Conservation (phyloP, 2,113 vertebrate species). For the Ptychochromis oligacanthus region DNA sequence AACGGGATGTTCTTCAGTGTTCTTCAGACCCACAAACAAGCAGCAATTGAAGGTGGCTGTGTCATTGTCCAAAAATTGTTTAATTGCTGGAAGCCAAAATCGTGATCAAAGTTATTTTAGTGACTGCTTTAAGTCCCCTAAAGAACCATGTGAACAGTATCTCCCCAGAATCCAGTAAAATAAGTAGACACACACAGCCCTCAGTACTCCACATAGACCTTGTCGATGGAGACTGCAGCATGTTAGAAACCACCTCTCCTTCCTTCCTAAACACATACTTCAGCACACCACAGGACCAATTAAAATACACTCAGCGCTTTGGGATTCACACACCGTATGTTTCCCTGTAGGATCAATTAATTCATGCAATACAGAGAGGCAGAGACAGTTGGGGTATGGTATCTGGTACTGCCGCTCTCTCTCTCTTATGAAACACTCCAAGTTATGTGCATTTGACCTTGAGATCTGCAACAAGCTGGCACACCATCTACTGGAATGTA, state of each 20-base stretch:
- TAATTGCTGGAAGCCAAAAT: neutral
- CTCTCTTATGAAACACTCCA: conserved; percentile 52
- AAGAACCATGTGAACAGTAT: neutral
- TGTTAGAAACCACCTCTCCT: conserved; percentile 2
- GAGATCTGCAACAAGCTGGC: conserved; percentile 56
- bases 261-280: conserved; percentile 26
- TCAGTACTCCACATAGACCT: neutral
- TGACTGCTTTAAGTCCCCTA: neutral
- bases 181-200: neutral
- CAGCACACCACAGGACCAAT: conserved; percentile 53
- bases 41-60: too few species aligned
- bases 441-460: conserved; percentile 73
- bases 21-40: too few species aligned
- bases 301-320: conserved; percentile 58
- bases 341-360: conserved; percentile 71
- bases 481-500: conserved; percentile 45
- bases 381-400: conserved; percentile 20
- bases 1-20: too few species aligned
- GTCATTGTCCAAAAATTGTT: neutral
- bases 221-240: conserved; percentile 10
- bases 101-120: neutral
- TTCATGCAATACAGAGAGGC: conserved; percentile 30
- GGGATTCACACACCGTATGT: conserved; percentile 51
- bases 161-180: neutral
- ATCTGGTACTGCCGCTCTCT: neutral